Base-by-base conservation (phyloP, 1,140 invertebrate genomes). In the Zaprionus ghesquierei region DNA sequence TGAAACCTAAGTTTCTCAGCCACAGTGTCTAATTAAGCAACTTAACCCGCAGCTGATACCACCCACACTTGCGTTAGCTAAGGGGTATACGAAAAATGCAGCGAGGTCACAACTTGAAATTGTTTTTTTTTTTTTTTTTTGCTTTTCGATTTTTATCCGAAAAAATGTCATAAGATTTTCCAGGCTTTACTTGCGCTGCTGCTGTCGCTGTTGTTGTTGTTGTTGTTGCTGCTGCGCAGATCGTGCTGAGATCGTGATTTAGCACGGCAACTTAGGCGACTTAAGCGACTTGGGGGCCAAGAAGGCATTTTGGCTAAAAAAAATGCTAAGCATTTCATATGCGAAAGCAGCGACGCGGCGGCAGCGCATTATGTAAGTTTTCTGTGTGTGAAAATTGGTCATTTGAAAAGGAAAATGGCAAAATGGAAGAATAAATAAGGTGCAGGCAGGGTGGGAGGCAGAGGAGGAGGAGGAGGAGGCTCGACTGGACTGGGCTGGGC, bases 241-340 rank as follows among this genome's bases (percentile, higher is more conserved):
- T 87, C 81, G 81, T 87, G 81, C 82, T 87, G 81, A 73, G 81
- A 86, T 86, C 81, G 81, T 86, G 81, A 86, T 86, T 86, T 86
- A 81, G 72, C 82, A 64, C 56, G 61, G 75, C 65, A 22, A 59
- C 58, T 75, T 71, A 75, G 79, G 61, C 79, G 73, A 74, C 25
- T 72, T 65, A 77, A 44, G 41, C 25, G 51, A 70, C 59, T 69
- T 55, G 50, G 73, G 53, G 79, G 69, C 79, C 73, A 77, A 80
- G 78, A 80, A 85, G 81, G 79, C 84, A 89, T 79, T 87, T 77
- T n/a, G n/a, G n/a, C n/a, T n/a, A 69, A 58, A 82, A 87, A 84
- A 87, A 84, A 87, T 87, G 84, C 71, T 81, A 87, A 87, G 78
- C 78, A 89, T 87, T 89, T 84, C 79, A 85, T 85, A 85, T 85